A percentile compares a stretch with the other conserved stretches of the same genome.
Evolutionary conservation across 2,113 vertebrate genomes (phyloP).

Genomic region (Pangasianodon gigas): DNA sequence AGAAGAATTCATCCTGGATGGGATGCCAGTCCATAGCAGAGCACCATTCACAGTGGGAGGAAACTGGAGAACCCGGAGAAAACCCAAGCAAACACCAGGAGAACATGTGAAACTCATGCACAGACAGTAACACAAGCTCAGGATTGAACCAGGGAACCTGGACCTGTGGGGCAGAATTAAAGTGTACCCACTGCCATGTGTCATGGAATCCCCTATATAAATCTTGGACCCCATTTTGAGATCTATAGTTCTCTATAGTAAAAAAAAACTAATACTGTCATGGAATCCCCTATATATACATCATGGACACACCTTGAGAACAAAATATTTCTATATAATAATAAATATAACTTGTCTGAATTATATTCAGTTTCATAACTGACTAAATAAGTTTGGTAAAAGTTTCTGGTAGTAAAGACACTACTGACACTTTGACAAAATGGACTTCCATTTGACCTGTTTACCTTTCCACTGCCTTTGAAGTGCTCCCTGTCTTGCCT

Average conservation of each 20-base stretch:
- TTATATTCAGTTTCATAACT: background rate
- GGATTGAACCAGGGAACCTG: too few relatives aligned
- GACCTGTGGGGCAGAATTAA: too few relatives aligned
- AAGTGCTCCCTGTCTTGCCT: slow-evolving; percentile 13
- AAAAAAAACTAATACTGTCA: background rate
- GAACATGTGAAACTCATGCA: background rate
- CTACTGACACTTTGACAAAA: background rate
- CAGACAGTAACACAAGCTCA: background rate
- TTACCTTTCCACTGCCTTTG: slow-evolving; percentile 8
- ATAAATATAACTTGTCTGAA: background rate
- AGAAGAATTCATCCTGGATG: background rate
- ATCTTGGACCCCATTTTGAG: too few relatives aligned
- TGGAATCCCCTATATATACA: background rate
- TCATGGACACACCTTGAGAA: background rate
- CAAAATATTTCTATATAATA: background rate
- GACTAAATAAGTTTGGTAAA: background rate
- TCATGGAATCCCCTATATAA: too few relatives aligned
- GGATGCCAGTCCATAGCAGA: background rate
- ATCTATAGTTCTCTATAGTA: background rate
- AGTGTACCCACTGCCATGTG: background rate
- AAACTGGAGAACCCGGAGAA: too few relatives aligned
- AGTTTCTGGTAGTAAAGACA: background rate
- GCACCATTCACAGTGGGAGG: background rate
- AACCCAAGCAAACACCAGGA: too few relatives aligned
- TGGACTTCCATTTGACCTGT: slow-evolving; percentile 30